These are phyloP conservation scores for Chiroxiphia lanceolata DNA, from an alignment of 2,797 vertebrate genomes.

Conservation along the genomic window DNA sequence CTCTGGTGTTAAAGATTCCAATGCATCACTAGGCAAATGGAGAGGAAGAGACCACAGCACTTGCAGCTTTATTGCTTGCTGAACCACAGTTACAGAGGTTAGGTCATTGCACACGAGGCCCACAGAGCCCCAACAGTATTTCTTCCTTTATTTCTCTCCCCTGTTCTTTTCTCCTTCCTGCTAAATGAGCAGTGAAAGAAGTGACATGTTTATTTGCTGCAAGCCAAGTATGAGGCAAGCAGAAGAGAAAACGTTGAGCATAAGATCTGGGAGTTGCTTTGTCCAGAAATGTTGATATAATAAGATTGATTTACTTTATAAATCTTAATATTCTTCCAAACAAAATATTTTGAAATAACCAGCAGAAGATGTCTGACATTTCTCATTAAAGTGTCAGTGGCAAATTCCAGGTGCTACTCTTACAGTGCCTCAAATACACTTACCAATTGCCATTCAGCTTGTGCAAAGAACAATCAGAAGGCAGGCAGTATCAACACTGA, in stretches of 20 bases:
- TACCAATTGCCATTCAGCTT: not conserved
- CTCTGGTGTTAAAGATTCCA: not conserved
- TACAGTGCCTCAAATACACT: not conserved
- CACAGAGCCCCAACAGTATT: not conserved
- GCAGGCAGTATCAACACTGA: not conserved
- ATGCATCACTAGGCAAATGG: not conserved
- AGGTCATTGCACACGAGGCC: not conserved
- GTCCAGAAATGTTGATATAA: constrained; percentile 4
- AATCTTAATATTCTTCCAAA: not conserved
- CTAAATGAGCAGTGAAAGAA: not conserved
- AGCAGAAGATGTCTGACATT: not conserved
- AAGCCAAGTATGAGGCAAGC: not conserved
- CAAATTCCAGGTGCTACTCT: not conserved
- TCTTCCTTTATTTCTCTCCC: not conserved
- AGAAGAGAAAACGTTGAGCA: not conserved
- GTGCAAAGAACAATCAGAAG: not conserved
- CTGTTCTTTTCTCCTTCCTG: not conserved
- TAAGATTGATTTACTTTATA: not conserved
- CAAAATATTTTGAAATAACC: not conserved
- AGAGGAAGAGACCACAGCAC: not conserved
- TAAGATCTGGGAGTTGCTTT: not conserved
- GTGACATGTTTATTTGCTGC: not conserved
- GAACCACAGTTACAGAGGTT: not conserved
- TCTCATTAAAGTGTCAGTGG: not conserved
- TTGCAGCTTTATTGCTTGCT: not conserved